Evolutionary conservation across 2,888 invertebrate species (phyloP), one percentile per base, ranked within the genome.

Genomic region (Chelonus formosanus): DNA sequence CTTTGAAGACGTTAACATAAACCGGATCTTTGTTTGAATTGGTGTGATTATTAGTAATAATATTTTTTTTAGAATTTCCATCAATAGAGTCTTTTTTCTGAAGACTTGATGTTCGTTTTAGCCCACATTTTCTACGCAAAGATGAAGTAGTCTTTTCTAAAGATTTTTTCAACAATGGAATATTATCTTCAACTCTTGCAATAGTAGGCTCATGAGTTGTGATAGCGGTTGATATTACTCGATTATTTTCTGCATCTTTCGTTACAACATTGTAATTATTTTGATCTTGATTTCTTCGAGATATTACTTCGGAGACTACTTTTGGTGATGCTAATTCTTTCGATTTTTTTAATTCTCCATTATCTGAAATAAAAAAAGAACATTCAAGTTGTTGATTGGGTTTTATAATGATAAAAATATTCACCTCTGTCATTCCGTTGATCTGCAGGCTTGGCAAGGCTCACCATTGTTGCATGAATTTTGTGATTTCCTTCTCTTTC

Each of bases 1-100:
- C 68, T 3, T 73, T 71, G 50, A 79, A 79, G 2, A 79, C 69
- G 61, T 79, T 79, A 1, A 70, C 78, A 64, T 79, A 79, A n/a
- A 73, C 67, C 8, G 74, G 76, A 50, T 20, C 8, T n/a, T 61
- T n/a, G 56, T 67, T 4, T 53, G 47, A 10, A 58, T 7, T 5
- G 4, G 32, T 34, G 6, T 8, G 8, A 34, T 7, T 48, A 20
- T 31, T 3, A 8, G 52, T 48, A 20, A 56, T 34, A 48, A 40
- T 48, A 31, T 36, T 8, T 58, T 53, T 10, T 31, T 8, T 43
- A 8, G 6, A 31, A 34, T 34, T 53, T 40, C 10, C 31, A 5
- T 32, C 31, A 4, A n/a, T 44, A 31, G 52, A 3, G 34, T 52
- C 52, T 7, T 32, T 52, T 52, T 43, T 43, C 6, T 40, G 40